Evolutionary conservation across 2,113 vertebrate species (phyloP), one percentile per base, ranked within the genome.

Genomic region (Phyllostomus discolor): DNA sequence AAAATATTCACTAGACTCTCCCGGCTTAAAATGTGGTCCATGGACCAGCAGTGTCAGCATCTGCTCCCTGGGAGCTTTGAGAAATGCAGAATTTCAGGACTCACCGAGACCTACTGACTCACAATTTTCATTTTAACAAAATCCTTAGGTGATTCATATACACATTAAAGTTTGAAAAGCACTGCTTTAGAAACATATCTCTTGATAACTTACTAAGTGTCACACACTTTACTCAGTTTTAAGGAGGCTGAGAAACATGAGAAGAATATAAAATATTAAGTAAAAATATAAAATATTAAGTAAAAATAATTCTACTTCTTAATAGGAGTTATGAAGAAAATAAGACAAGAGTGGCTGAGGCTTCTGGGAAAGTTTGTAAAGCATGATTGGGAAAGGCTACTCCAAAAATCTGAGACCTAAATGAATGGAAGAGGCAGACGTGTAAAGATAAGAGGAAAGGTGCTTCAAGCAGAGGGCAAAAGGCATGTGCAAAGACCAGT

Each of bases 141-240:
- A 88, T 76, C 20, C 22, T 80, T 79, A 52, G 19, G 24, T 92
- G 92, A 94, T 28, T 84, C 19, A 75, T n/a, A 70, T 35, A 80
- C 3, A 67, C 35, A 22, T 38, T 59, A 70, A 92, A 19, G 9
- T 89, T 95, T 82, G 31, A 91, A 95, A 96, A 72, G 5, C 41
- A 69, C 48, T 73, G 33, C 90, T 84, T 16, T 75, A 89, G 28
- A 95, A 19, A 91, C 86, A 46, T 83, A 50, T 90, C 88, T 96
- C 41, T 67, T 89, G 89, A 91, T 87, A 94, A 64, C 1, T 38
- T 66, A 5, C 41, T 46, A 41, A 38, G 10, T 88, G 31, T 95
- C 46, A 57, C 46, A 46, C 1, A 89, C 7, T 83, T 46, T 66
- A 76, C 20, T 66, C 85, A 50, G 76, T 35, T 95, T 88, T 33